Base-by-base conservation (phyloP, 2,797 vertebrate species). In the Sebastiscus tertius region DNA sequence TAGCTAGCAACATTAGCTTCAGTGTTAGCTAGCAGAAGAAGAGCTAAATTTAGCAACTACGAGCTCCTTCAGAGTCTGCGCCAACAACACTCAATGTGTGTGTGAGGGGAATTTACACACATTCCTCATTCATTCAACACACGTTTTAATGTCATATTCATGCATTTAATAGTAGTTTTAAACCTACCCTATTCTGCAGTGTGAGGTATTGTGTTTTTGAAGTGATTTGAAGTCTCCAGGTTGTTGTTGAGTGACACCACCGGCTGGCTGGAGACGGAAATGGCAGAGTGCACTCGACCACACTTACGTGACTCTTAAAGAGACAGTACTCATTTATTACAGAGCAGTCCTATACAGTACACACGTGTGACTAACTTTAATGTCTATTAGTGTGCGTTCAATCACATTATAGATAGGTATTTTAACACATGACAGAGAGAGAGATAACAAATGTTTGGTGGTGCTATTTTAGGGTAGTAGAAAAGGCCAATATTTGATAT, bases 241-340 rank as follows among this genome's bases (percentile, higher is more conserved):
- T 42, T 16, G 81, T 81, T 88, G 93, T 93, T 96, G 95, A 96
- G 86, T 95, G 95, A 96, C 95, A 95, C 94, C 89, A 61, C 94
- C 94, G 94, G 94, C 94, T 94, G 93, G 73, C 55, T 59, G 26
- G 3, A 22, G 79, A 93, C 94, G 91, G 94, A 94, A 93, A 95
- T 77, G 85, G 85, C 89, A 86, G 87, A 85, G 64, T 77, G 66
- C 52, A 46, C 70, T 72, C 80, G 46, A 49, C 18, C 18, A 60
- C 73, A 79, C 83, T 31, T 70, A 63, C 11, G 71, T 9, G 66
- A 63, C 79, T 88, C 88, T 95, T 95, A 95, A 95, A 96, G 94
- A 55, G 52, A 89, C 90, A 93, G 89, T 58, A n/a, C 6, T 36
- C 24, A 1, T 63, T 72, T 66, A 12, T 34, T 5, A 16, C 3